phyloP scores from a whole-genome alignment of 2,797 vertebrate genomes.

The Tinamus major region DNA sequence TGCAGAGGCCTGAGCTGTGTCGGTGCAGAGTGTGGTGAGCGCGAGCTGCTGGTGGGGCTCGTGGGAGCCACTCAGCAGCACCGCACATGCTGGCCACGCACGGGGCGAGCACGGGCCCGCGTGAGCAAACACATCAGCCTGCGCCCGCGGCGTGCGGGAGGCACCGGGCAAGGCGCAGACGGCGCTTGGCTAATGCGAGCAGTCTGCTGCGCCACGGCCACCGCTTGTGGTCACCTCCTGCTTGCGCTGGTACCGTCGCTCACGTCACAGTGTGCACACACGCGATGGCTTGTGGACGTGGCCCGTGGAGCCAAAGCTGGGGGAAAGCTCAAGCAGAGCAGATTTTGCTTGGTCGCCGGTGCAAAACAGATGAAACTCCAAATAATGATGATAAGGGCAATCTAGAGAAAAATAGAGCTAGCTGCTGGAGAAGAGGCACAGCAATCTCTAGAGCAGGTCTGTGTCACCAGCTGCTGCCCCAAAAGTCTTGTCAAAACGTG shows the following conservation, averaged over 20 bases:
- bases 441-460: not conserved
- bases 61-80: not conserved
- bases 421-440: not conserved
- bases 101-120: rapidly evolving
- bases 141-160: not conserved
- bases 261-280: rapidly evolving
- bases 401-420: not conserved
- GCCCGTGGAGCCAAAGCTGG: not conserved
- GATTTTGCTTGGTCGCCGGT: not conserved
- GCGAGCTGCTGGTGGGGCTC: too few relatives aligned
- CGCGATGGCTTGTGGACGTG: too few relatives aligned
- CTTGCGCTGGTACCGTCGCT: not conserved
- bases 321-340: not conserved
- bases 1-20: too few relatives aligned
- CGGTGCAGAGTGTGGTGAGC: too few relatives aligned
- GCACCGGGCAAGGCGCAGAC: not conserved
- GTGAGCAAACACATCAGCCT: not conserved
- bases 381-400: not conserved
- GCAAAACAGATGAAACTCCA: not conserved
- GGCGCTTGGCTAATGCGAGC: not conserved
- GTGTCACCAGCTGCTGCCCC: not conserved
- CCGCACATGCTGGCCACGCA: rapidly evolving
- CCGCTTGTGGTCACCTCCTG: rapidly evolving
- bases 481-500: not conserved
- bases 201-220: rapidly evolving